Conservation (phyloP, 2,888 invertebrate species). For the Pristionchus arcanus region DNA sequence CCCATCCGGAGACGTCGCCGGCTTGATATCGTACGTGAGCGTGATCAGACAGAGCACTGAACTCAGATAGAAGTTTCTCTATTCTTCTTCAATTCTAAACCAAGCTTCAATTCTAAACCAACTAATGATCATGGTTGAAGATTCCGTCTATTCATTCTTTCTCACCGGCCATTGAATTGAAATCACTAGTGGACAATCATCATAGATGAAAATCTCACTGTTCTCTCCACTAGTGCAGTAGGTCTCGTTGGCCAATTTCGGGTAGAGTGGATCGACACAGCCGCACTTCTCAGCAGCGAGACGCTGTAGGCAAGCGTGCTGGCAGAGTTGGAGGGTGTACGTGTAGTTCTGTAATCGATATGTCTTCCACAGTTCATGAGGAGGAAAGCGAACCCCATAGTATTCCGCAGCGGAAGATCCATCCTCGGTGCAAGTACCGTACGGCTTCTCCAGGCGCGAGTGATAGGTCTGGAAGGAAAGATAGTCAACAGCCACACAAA, state of each 20-base stretch:
- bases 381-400: neutral
- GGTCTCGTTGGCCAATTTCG: neutral
- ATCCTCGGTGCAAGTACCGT: neutral
- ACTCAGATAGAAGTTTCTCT: no score
- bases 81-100: no score
- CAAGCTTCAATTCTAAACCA: no score
- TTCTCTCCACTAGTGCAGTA: slow-evolving; percentile 3
- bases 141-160: neutral
- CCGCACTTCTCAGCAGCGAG: neutral
- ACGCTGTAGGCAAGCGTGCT: slow-evolving; percentile 19
- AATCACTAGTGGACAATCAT: neutral
- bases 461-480: neutral
- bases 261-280: slow-evolving; percentile 39
- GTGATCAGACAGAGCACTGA: slow-evolving; percentile 48
- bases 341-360: slow-evolving; percentile 16
- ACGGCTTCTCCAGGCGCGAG: neutral
- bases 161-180: neutral
- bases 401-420: neutral
- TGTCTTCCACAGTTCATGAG: no score
- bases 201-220: neutral
- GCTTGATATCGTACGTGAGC: neutral
- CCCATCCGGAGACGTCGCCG: neutral
- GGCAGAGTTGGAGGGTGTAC: neutral
- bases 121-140: neutral
- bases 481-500: neutral